Evolutionary conservation across 2,113 vertebrate genomes (phyloP), one percentile per base, ranked within the genome.

Genomic region (Etia nguti): DNA sequence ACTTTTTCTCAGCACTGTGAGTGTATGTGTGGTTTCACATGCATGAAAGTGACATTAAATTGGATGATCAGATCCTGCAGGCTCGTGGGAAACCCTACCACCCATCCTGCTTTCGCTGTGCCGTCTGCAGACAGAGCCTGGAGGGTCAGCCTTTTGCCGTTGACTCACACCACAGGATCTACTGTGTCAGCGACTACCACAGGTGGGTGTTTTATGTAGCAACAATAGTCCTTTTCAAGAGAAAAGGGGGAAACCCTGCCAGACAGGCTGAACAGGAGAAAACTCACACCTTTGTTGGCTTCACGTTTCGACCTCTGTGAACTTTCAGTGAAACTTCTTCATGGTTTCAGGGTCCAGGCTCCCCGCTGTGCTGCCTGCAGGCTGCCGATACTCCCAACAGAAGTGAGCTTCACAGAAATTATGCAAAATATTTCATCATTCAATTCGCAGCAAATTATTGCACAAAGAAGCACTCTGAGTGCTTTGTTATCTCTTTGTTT

Each of bases 111-210:
- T 99, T 99, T 94, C 94, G 97, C 93, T 99, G 98, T 2, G 97
- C 97, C 1, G 91, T 98, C 86, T 99, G 98, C 82, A 97, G 97
- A 0, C 96, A 96, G 91, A 97, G 96, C 81, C 95, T 99, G 95
- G 97, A 98, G 5, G 98, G 97, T 41, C 97, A 97, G 46, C 96
- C 96, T 16, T 99, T 99, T 90, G 97, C 97, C 3, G 97, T 98
- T 2, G 98, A 98, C 10, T 86, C 97, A 92, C 95, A 97, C 89
- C 97, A 94, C 93, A 97, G 97, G 41, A 97, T 99, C 87, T 99
- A 98, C 96, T 99, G 98, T 79, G 96, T 99, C 92, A 96, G 96
- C 59, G 98, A 99, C 94, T 99, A 98, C 91, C 97, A 98, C 90
- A 97, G 95, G 98, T 99, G 92, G 97, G 84, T 57, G 73, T 52